Conservation (phyloP, 2,113 vertebrate species). For the Hippocampus comes region DNA sequence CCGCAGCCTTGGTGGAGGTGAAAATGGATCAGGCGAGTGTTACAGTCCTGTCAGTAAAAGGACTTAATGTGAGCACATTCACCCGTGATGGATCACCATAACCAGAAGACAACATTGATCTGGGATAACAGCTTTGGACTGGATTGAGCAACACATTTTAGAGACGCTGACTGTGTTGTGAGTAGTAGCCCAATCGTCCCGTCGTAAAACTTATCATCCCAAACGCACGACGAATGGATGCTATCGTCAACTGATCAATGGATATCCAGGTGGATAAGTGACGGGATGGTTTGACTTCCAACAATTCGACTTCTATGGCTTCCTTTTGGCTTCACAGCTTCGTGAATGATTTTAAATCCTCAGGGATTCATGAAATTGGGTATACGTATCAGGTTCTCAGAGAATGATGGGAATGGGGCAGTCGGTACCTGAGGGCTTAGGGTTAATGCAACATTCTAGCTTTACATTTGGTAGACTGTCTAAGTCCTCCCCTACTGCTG, state of each 20-base stretch:
- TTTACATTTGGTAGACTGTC: constrained; percentile 22
- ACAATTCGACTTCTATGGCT: background rate
- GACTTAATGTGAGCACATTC: constrained; percentile 26
- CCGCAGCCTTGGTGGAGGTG: constrained; percentile 21
- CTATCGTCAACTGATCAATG: background rate
- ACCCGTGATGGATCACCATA: constrained; percentile 48
- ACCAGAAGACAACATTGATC: constrained; percentile 30
- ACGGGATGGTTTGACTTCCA: background rate
- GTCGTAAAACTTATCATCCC: background rate
- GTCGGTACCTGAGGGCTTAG: constrained; percentile 1
- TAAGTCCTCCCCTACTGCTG: constrained; percentile 7
- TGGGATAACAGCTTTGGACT: constrained; percentile 29
- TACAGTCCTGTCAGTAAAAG: constrained; percentile 33
- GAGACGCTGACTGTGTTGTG: background rate
- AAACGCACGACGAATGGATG: background rate
- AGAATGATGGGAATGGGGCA: constrained; percentile 9
- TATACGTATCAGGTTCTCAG: constrained; percentile 11
- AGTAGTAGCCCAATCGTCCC: background rate
- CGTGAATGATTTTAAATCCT: constrained; percentile 9
- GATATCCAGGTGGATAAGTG: background rate
- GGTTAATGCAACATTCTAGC: constrained; percentile 2
- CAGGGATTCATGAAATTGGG: constrained; percentile 10
- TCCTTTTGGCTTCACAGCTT: constrained; percentile 9
- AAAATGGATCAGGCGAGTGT: constrained; percentile 36
- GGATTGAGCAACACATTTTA: constrained; percentile 12